A percentile compares a stretch with the other conserved stretches of the same genome.
phyloP scores from a whole-genome alignment of 2,888 invertebrate species.

The Cheilosia impressa region DNA sequence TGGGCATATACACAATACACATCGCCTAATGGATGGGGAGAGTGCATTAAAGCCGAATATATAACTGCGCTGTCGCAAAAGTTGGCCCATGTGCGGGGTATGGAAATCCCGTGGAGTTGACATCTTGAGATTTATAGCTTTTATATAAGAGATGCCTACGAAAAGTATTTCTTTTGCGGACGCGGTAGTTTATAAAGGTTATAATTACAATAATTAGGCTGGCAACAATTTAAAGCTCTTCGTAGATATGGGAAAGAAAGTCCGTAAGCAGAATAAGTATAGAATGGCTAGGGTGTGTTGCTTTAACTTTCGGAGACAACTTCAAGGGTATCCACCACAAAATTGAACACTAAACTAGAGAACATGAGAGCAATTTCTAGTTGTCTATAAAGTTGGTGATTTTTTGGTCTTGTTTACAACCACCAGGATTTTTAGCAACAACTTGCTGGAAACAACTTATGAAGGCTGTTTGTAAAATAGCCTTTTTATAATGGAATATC shows the following conservation, averaged over 20 bases:
- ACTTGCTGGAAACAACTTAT: no score
- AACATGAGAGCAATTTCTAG: no score
- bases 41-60: conserved; percentile 60
- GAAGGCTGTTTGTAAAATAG: no score
- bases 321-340: no score
- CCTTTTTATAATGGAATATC: no score
- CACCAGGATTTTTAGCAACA: no score
- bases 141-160: neutral
- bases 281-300: neutral
- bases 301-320: no score
- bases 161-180: neutral
- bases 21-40: conserved; percentile 28
- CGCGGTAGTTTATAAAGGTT: neutral
- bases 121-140: conserved; percentile 59
- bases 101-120: conserved; percentile 57
- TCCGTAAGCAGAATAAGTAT: neutral
- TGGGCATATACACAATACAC: conserved; percentile 2
- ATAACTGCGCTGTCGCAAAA: conserved; percentile 52
- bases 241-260: neutral
- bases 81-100: conserved; percentile 22
- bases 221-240: no score
- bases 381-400: no score
- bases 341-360: no score
- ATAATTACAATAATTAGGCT: neutral
- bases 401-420: no score